A percentile compares a stretch with the other conserved stretches of the same genome.
Conservation (phyloP, 2,888 invertebrate genomes). For the Tetranychus truncatus region DNA sequence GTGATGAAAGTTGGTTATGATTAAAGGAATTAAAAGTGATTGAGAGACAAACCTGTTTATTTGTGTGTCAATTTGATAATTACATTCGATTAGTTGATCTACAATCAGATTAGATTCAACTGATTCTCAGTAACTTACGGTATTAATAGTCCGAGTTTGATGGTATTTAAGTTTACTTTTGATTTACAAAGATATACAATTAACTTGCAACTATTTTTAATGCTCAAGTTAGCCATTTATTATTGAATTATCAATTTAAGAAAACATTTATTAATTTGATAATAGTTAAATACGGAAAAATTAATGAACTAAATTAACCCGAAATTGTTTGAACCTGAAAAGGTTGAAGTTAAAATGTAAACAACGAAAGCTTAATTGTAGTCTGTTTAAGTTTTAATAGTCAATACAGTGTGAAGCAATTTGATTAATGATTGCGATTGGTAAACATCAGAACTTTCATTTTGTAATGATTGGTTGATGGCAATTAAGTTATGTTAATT, state of each 20-base stretch:
- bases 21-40: not conserved
- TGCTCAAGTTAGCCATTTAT: no score
- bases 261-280: no score
- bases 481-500: no score
- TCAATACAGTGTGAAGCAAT: not conserved
- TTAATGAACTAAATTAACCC: not conserved
- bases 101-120: not conserved
- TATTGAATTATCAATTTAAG: no score
- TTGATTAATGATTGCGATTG: not conserved
- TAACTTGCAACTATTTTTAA: no score
- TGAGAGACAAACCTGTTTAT: not conserved
- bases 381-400: not conserved
- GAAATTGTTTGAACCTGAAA: not conserved
- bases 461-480: no score
- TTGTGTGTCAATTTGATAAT: not conserved
- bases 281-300: no score
- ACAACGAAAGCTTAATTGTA: not conserved
- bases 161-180: no score
- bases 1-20: not conserved
- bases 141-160: no score
- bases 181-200: no score
- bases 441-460: no score
- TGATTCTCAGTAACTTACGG: not conserved
- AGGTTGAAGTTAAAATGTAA: no score
- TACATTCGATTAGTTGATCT: not conserved